phyloP scores from a whole-genome alignment of 2,888 invertebrate genomes.

The Hylaea fasciaria region DNA sequence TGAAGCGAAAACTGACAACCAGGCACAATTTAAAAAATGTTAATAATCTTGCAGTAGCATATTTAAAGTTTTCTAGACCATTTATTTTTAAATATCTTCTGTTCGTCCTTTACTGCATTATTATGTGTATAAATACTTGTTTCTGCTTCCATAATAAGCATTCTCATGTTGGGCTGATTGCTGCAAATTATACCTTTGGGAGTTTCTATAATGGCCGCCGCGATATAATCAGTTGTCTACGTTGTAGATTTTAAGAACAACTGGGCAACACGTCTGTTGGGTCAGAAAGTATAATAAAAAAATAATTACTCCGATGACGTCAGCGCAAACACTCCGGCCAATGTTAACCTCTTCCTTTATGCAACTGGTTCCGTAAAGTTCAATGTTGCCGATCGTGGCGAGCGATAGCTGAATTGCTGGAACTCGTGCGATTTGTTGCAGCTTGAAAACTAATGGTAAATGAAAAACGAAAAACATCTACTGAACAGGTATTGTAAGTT shows the following conservation, averaged over 20 bases:
- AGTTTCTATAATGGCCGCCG: constrained; percentile 22
- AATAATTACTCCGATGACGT: constrained; percentile 2
- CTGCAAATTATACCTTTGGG: constrained; percentile 31
- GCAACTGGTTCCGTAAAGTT: constrained; percentile 36
- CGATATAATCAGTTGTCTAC: constrained; percentile 20
- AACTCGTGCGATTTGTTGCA: constrained; percentile 7
- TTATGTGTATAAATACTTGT: constrained; percentile 17
- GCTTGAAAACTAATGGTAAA: not conserved
- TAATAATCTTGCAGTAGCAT: no score
- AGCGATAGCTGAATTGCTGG: constrained; percentile 15
- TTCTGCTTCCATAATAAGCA: constrained; percentile 21
- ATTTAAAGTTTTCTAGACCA: no score
- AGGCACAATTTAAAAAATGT: no score
- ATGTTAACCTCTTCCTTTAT: constrained; percentile 32
- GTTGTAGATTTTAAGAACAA: constrained; percentile 21
- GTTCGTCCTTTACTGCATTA: constrained; percentile 14
- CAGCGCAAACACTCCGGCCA: constrained; percentile 25
- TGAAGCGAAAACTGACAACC: no score
- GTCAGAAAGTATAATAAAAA: constrained; percentile 11
- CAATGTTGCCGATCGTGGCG: constrained; percentile 28
- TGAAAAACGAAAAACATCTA: no score
- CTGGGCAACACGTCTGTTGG: no score
- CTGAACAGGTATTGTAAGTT: no score
- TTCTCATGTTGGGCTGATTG: constrained; percentile 27
- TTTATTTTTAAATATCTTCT: no score